Evolutionary conservation across 2,888 invertebrate genomes (phyloP).

Genomic region (Microplitis deprimator): DNA sequence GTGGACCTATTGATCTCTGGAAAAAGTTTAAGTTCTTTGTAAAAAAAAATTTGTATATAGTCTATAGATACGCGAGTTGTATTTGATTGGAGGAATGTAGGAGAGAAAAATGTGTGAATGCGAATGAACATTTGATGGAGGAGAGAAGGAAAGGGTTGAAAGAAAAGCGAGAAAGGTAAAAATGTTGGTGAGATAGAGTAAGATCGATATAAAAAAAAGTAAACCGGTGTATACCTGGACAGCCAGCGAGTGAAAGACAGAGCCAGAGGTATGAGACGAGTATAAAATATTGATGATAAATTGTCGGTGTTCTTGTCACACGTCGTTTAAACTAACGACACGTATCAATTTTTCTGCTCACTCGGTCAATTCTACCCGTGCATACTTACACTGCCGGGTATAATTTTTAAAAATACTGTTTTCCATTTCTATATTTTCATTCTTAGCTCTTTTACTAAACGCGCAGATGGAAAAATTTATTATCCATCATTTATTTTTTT

Average conservation of each 20-base stretch:
- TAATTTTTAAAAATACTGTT: conserved; percentile 38
- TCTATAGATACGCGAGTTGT: too few species aligned
- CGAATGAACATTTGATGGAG: too few species aligned
- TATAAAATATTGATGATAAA: conserved; percentile 39
- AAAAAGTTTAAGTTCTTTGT: too few species aligned
- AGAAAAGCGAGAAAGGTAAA: too few species aligned
- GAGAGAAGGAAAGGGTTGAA: too few species aligned
- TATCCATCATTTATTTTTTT: conserved; percentile 36
- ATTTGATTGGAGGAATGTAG: too few species aligned
- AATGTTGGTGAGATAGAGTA: too few species aligned
- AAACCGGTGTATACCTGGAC: neutral
- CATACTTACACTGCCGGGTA: conserved; percentile 17
- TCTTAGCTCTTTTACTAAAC: too few species aligned
- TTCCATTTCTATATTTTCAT: conserved; percentile 7
- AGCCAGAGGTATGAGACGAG: conserved; percentile 23
- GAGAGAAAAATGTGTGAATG: too few species aligned
- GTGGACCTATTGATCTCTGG: too few species aligned
- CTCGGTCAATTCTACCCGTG: conserved; percentile 38
- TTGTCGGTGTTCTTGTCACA: conserved; percentile 30
- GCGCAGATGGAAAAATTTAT: conserved; percentile 36
- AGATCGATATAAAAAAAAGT: too few species aligned
- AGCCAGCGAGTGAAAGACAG: conserved; percentile 9
- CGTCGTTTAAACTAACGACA: conserved; percentile 32
- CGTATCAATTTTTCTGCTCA: conserved; percentile 37
- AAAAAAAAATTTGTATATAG: too few species aligned